Base-by-base conservation (phyloP, 2,113 vertebrate species). In the Salvelinus namaycush region DNA sequence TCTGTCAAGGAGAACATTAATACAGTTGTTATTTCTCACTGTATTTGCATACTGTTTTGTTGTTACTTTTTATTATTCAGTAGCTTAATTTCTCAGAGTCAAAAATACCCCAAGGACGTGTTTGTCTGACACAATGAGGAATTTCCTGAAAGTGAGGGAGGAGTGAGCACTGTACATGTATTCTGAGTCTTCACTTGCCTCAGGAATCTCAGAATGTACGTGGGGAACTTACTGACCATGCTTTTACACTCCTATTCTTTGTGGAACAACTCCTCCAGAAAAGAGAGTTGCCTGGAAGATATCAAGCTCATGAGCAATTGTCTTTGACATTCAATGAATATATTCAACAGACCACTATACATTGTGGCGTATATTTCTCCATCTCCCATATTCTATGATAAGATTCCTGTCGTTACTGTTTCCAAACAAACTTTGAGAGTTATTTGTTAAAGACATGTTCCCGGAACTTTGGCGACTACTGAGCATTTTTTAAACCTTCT, bases 41-140 rank as follows among this genome's bases (percentile, higher is more conserved):
- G 64, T 76, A 22, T 82, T 87, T 87, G 69, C 72, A 81, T 74
- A 74, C 68, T 74, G 54, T 80, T 31, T 68, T 68, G 64, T 67
- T 81, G 87, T 74, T 57, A 78, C 84, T 9, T 73, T 75, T 84
- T 6, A 75, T 84, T 81, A 70, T 73, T 72, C 78, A 90, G 84
- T 82, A 44, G 80, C 82, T 82, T 79, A 70, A 84, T 84, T 87
- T 81, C 75, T 87, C 75, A 87, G 20, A 75, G 78, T 77, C 68
- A 71, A 67, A 80, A 67, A 79, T 83, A 83, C 74, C 84, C 82
- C 7, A 22, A 75, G 81, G 85, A 77, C 78, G 81, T 76, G 76
- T 87, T 87, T 87, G 79, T 90, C 88, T 72, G 75, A 80, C 74
- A 79, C 79, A 87, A 72, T 80, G 78, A 83, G 81, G 81, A 86